Conservation (phyloP, 2,113 vertebrate genomes). For the Athene noctua region DNA sequence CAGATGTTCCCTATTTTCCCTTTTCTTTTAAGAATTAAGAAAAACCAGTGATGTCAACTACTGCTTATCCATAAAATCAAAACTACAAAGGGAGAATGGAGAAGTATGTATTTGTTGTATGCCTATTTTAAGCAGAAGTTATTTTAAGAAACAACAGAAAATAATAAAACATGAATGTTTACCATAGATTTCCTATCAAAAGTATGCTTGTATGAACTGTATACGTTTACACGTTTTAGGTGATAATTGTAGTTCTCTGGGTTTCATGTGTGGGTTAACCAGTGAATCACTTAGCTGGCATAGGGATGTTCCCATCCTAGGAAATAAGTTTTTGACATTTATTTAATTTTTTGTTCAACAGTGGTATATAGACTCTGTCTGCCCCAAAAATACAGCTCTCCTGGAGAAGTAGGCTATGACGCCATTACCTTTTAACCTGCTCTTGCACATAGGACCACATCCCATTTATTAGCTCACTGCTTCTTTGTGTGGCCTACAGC, state of each 20-base stretch:
- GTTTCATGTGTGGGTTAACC: neutral
- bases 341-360: neutral
- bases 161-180: neutral
- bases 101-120: slow-evolving; percentile 73
- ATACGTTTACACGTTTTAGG: neutral
- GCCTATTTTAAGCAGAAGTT: neutral
- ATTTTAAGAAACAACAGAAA: neutral
- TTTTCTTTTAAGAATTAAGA: slow-evolving; percentile 78
- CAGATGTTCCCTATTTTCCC: neutral
- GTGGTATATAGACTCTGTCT: neutral
- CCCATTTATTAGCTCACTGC: neutral
- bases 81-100: slow-evolving; percentile 86
- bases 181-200: neutral
- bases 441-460: neutral
- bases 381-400: neutral
- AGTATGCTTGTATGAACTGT: neutral
- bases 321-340: fast-evolving
- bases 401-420: neutral
- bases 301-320: neutral
- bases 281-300: neutral
- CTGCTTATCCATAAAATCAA: slow-evolving; percentile 87
- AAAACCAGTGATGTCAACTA: slow-evolving; percentile 84
- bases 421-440: neutral
- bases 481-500: neutral
- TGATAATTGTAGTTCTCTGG: neutral